A percentile compares a stretch with the other conserved stretches of the same genome.
Conservation (phyloP, 53 echinoderm and acorn worm species). For the Henricia sp. region DNA sequence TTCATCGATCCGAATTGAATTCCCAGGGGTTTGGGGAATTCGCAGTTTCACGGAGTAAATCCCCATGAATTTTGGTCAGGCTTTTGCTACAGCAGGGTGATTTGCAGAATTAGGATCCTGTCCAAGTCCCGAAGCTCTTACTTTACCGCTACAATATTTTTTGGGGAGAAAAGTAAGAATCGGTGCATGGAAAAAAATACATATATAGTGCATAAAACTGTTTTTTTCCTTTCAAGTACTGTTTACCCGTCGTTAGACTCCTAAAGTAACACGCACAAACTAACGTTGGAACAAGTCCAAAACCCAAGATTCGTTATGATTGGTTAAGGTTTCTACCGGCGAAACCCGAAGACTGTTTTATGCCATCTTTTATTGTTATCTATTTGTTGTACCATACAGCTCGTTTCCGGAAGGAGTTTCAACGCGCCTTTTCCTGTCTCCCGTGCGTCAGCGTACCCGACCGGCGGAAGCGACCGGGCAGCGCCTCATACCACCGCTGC, state of each 20-base stretch:
- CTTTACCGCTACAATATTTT: no score
- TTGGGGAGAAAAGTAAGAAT: no score
- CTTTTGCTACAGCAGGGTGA: no score
- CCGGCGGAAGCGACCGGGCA: conserved; percentile 30
- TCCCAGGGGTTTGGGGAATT: neutral
- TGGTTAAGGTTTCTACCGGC: no score
- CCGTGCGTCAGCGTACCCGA: conserved; percentile 40
- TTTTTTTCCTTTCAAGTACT: neutral
- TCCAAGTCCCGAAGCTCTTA: no score
- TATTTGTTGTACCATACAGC: conserved; percentile 34
- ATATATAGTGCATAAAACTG: no score
- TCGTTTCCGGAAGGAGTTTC: conserved; percentile 69
- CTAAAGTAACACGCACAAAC: neutral
- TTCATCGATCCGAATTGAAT: conserved; percentile 15
- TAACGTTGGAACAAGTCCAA: no score
- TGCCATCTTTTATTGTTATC: neutral
- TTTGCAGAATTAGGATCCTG: no score
- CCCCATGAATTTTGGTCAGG: neutral
- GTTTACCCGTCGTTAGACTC: neutral
- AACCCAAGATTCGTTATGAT: no score
- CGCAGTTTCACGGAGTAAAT: neutral
- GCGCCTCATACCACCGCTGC: conserved; percentile 45
- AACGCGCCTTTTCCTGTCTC: conserved; percentile 57
- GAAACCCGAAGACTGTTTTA: no score
- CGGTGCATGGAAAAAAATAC: no score